Evolutionary conservation across 1,140 invertebrate species (phyloP).

Genomic region (Listronotus bonariensis): DNA sequence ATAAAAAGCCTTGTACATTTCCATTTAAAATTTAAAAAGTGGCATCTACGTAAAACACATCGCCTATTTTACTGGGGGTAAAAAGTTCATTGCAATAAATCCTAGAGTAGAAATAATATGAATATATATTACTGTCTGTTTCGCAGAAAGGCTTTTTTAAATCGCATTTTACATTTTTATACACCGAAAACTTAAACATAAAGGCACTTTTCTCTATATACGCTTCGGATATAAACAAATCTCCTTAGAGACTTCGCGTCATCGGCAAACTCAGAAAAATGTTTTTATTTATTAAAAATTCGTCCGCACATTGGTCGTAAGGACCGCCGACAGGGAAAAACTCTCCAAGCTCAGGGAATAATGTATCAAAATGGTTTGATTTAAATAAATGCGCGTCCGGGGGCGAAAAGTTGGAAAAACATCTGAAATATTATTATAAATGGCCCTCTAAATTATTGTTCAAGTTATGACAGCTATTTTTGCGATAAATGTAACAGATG

Average conservation of each 20-base stretch:
- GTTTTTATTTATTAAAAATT: conserved; percentile 33
- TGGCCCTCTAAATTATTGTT: conserved; percentile 31
- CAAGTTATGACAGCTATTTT: conserved; percentile 9
- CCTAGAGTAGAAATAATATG: too few relatives aligned
- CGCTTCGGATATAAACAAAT: too few relatives aligned
- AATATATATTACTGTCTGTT: too few relatives aligned
- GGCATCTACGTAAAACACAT: too few relatives aligned
- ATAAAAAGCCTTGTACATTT: too few relatives aligned
- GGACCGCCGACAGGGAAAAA: conserved; percentile 27
- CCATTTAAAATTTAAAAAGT: too few relatives aligned
- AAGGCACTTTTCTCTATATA: too few relatives aligned
- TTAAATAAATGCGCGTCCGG: conserved; percentile 35
- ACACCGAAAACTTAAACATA: too few relatives aligned
- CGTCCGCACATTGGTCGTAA: conserved; percentile 3
- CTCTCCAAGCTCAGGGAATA: conserved; percentile 23
- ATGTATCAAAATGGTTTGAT: conserved; percentile 33
- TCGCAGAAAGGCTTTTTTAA: too few relatives aligned
- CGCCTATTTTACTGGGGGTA: too few relatives aligned
- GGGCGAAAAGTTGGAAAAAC: conserved; percentile 30
- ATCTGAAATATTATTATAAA: conserved; percentile 36
- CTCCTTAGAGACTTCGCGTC: not conserved
- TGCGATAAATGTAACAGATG: conserved; percentile 21
- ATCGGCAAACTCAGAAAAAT: conserved; percentile 18
- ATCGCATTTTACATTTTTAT: too few relatives aligned
- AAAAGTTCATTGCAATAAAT: too few relatives aligned